These are phyloP conservation scores for Cydia strobilella DNA, from an alignment of 1,140 invertebrate species.

Conservation along the genomic window DNA sequence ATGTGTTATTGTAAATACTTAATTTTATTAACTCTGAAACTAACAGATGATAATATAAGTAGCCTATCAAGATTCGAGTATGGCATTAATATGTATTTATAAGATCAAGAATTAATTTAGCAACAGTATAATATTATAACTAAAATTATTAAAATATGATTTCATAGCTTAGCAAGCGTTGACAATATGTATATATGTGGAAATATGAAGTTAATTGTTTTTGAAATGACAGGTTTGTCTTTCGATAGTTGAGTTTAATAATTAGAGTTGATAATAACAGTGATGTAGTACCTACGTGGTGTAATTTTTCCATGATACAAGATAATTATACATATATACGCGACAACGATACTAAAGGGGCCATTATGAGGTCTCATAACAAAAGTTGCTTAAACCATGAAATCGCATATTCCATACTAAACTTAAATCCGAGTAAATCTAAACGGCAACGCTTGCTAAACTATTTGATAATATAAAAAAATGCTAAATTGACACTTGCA, in stretches of 20 bases:
- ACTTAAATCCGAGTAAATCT: background rate
- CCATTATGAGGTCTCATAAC: too few relatives aligned
- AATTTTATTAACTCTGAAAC: constrained; percentile 79
- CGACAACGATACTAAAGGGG: too few relatives aligned
- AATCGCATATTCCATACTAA: background rate
- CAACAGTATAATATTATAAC: constrained; percentile 44
- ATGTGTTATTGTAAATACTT: constrained; percentile 73
- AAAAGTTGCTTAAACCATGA: too few relatives aligned
- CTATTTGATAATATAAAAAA: constrained; percentile 43
- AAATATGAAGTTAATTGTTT: constrained; percentile 15
- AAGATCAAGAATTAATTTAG: constrained; percentile 76
- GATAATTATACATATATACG: too few relatives aligned
- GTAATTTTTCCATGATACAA: too few relatives aligned
- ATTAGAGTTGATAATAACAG: too few relatives aligned
- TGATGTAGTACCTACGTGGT: too few relatives aligned
- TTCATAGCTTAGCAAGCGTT: constrained; percentile 50
- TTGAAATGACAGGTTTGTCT: background rate
- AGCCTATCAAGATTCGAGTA: constrained; percentile 77
- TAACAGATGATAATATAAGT: constrained; percentile 78
- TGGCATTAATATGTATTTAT: constrained; percentile 74
- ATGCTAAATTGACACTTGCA: constrained; percentile 77
- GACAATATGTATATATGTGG: constrained; percentile 2
- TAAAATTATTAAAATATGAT: constrained; percentile 15
- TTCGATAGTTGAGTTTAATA: background rate
- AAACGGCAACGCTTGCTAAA: constrained; percentile 52